Base-by-base conservation (phyloP, 2,888 invertebrate species). In the Harpagoxenus sublaevis region DNA sequence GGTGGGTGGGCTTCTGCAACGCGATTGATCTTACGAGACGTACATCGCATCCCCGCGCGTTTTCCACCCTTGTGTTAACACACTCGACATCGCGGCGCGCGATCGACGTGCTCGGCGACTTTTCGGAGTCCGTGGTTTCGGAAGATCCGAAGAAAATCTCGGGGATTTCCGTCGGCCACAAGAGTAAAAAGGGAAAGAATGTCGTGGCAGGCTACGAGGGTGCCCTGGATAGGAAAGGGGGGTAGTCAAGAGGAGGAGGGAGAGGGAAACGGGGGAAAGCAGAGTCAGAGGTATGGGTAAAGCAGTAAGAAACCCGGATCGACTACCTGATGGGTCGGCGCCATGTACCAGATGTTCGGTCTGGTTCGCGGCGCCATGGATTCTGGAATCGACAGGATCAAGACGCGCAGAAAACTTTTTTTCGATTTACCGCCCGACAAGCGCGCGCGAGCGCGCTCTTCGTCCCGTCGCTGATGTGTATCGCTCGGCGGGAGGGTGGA, bases 331-430 rank as follows among this genome's bases (percentile, higher is more conserved):
- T 88, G 85, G 89, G 85, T 53, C 83, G 84, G 85, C 88, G 78
- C 87, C 89, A 63, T 86, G 89, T 90, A 89, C 86, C 91, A 91
- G 88, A 91, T 91, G 91, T 89, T 90, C 85, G 60, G 68, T 73
- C 84, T 88, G 87, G 71, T 86, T 87, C 73, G 66, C 83, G 45
- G 73, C 79, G 57, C 87, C 87, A 82, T 86, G 84, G 86, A 87
- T 91, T 86, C 83, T 87, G 75, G 77, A 87, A 86, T 89, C 86
- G 91, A 91, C 89, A 87, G 86, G 68, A 84, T 66, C 84, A 55
- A 75, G 68, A 70, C 39, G 23, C 62, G 87, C 42, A 79, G 66
- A 42, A 84, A 88, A 84, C 82, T 87, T 88, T 90, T 90, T 90
- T 88, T 89, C 90, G 85, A 84, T 84, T 89, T 86, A 85, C 87